Evolutionary conservation across 2,113 vertebrate species (phyloP), one percentile per base, ranked within the genome.

Genomic region (Noctilio leporinus): DNA sequence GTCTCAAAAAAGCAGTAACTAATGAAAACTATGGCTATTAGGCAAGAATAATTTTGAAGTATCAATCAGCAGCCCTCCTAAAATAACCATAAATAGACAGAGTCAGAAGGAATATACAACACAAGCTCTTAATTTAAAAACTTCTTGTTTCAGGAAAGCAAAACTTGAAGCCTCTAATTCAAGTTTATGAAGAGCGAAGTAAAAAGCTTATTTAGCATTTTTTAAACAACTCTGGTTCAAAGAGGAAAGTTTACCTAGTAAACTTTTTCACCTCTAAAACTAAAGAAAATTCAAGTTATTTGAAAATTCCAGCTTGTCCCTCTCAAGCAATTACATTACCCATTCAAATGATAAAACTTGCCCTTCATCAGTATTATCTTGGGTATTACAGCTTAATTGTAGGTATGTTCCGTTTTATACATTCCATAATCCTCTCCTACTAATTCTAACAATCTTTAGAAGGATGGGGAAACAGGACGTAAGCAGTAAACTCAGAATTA

Each of bases 41-140:
- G 40, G 59, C 57, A 93, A 95, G 15, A 75, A 78, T 86, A 83
- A 93, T 73, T 95, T 45, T 95, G 78, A 87, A 96, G 86, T 30
- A 78, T 35, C n/a, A 81, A 70, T 40, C 65, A 64, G 14, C 14
- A 65, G 49, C 47, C 14, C 24, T 87, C 43, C 82, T 45, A 89
- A 51, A 59, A 81, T 35, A 85, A 45, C 24, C 20, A 47, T 4
- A 45, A 24, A 43, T 5, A 89, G 33, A 38, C 0, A 95, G 47
- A 10, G 53, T 17, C 33, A 70, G 69, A 51, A 85, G 33, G 20
- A 24, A 57, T 49, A 17, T 59, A 67, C 53, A 38, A 51, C 28
- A 10, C 19, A 95, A 86, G 33, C 51, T 78, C 67, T 49, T 91
- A 57, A 80, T 0, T 83, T n/a, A 75, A 93, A 77, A 91, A 69